Base-by-base conservation (phyloP, 2,797 vertebrate genomes). In the Chaetodon trifasciatus region DNA sequence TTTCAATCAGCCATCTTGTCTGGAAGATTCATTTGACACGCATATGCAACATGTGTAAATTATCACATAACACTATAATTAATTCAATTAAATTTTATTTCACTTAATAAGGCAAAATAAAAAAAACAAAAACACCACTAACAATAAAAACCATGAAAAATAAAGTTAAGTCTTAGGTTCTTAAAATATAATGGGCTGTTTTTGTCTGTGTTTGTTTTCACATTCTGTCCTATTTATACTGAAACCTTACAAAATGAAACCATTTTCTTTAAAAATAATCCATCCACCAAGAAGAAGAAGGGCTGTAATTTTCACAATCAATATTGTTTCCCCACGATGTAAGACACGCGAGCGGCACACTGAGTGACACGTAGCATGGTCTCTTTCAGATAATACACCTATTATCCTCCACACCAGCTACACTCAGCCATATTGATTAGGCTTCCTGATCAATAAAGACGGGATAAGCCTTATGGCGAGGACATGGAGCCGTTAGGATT, bases 341-440 rank as follows among this genome's bases (percentile, higher is more conserved):
- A 0, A 70, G 68, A 35, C 76, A 70, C 8, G 19, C 8, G 21
- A 55, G 50, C 8, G 1, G 23, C 52, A 68, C 50, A 6, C 58
- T 50, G 61, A 70, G 63, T 0, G 5, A 19, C 79, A 21, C 37
- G 44, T 12, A 13, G 74, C 52, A 1, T 50, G 81, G 82, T 77
- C 63, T 49, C 61, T 72, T 74, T 89, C 61, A 78, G 76, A 77
- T 79, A 52, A 92, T 91, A 88, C 93, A 82, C 81, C 90, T 88
- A 90, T 88, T 86, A 88, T 91, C 86, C 91, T 16, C 2, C 40
- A 76, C 72, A 67, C 80, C 64, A 24, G 70, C 76, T 61, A 32
- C 11, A 70, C 91, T 91, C 92, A 91, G 93, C 89, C 89, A 78
- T 95, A 96, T 95, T 94, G 94, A 96, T 94, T 94, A 95, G 92